These are phyloP conservation scores for Champsocephalus gunnari DNA, from an alignment of 2,797 vertebrate species.

Conservation along the genomic window DNA sequence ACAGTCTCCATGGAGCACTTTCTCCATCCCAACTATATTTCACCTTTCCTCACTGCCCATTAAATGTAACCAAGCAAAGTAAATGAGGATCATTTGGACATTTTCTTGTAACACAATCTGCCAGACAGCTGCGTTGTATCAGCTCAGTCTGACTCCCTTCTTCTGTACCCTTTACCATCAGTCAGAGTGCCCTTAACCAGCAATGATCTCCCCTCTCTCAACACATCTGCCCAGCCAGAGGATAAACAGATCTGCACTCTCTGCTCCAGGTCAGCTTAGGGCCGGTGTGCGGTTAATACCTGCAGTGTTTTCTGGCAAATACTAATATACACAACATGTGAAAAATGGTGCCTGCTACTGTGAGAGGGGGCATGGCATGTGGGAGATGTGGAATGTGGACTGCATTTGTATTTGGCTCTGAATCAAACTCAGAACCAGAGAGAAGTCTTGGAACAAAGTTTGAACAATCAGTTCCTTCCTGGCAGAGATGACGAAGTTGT, in stretches of 20 bases:
- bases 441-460: slow-evolving; percentile 18
- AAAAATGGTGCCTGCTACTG: slow-evolving; percentile 59
- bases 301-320: slow-evolving; percentile 41
- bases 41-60: slow-evolving; percentile 39
- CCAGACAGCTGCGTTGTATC: slow-evolving; percentile 68
- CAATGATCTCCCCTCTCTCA: slow-evolving; percentile 40
- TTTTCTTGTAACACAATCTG: slow-evolving; percentile 51
- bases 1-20: slow-evolving; percentile 11
- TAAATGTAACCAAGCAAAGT: slow-evolving; percentile 36
- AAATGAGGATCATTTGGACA: slow-evolving; percentile 18
- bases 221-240: slow-evolving; percentile 53
- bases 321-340: slow-evolving; percentile 44
- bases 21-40: slow-evolving; percentile 29
- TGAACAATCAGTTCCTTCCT: slow-evolving; percentile 34
- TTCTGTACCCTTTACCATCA: slow-evolving; percentile 12
- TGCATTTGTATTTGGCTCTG: slow-evolving; percentile 25
- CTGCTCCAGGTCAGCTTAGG: slow-evolving; percentile 14
- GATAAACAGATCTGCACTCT: slow-evolving; percentile 64
- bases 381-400: slow-evolving; percentile 28
- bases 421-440: slow-evolving; percentile 41
- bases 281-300: slow-evolving; percentile 30
- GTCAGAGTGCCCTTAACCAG: slow-evolving; percentile 51
- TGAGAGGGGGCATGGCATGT: slow-evolving; percentile 19
- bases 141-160: slow-evolving; percentile 38
- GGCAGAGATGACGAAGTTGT: slow-evolving; percentile 12